Base-by-base conservation (phyloP, 1,140 invertebrate genomes). In the Holotrichia oblita region DNA sequence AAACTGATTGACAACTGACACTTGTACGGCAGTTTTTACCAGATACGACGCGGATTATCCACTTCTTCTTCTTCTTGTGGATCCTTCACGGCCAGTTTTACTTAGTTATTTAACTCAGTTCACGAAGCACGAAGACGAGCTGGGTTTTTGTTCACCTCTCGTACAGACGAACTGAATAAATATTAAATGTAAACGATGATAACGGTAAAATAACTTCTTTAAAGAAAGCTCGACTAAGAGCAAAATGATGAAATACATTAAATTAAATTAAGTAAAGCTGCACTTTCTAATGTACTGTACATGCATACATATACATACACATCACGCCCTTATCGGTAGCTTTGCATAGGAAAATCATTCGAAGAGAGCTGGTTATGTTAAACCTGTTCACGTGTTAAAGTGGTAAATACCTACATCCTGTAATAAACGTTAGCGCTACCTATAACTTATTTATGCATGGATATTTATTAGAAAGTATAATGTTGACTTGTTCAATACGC, bases 21-120 rank as follows among this genome's bases (percentile, higher is more conserved):
- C 48, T 55, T 55, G 48, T 55, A 55, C 48, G 48, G 48, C 48
- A 55, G 48, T 55, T 55, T 55, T 55, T 55, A 55, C 48, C 48
- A 14, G 48, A 55, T 55, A 55, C 48, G 48, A 55, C 48, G 48
- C 48, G 48, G 48, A 55, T 55, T 55, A 55, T 55, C 48, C 48
- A 17, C 17, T 55, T 55, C 48, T 55, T 55, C 48, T 55, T 55
- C 48, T 17, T 55, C 12, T 17, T 55, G 14, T 55, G 14, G 48
- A 6, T 55, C 48, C 14, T n/a, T 55, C 48, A 34, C 27, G 14
- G 48, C 12, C 48, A 17, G 48, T 55, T 55, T 17, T 14, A 17
- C 4, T 34, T 34, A 34, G 27, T 4, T 34, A 34, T 34, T 34
- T 34, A 34, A 34, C 27, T 34, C 27, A 55, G 48, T 55, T 55